Base-by-base conservation (phyloP, 2,113 vertebrate genomes). In the Poeciliopsis retropinna region DNA sequence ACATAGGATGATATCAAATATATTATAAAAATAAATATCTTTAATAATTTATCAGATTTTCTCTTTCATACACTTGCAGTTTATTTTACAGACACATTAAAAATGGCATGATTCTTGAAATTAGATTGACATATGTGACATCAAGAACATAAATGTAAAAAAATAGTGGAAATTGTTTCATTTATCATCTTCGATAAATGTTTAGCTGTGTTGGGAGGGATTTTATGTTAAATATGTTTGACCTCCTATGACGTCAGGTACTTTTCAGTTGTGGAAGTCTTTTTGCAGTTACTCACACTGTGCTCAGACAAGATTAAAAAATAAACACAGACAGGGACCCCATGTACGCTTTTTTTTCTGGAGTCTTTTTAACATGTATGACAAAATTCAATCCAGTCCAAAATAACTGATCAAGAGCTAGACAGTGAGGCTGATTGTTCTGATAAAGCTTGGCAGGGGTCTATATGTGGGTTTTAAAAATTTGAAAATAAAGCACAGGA, bases 11-110 rank as follows among this genome's bases (percentile, higher is more conserved):
- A 70, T 19, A 34, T 73, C 47, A 63, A 73, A 37, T 63, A 54
- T 79, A 70, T 85, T 93, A 89, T 78, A 89, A 94, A 94, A 95
- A 94, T 94, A 94, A 87, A 94, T 34, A 88, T 92, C 91, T 94
- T 94, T 95, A 94, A 94, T 94, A 90, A 77, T 87, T 86, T 83
- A 22, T 80, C 86, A 61, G 65, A 86, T 71, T 81, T 87, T 87
- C 80, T 79, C 81, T 88, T 86, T 92, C 88, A 93, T 81, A 91
- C 83, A 88, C 57, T 79, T 66, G 61, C 79, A 88, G 51, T 57
- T 6, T 78, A 81, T 86, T 86, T 85, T 54, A 91, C 84, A 91
- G 81, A 90, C 81, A 91, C 80, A 68, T 73, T 80, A 29, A 81
- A 37, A 84, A 74, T 65, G 64, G 44, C 63, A 74, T 75, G 60